A percentile compares a stretch with the other conserved stretches of the same genome.
phyloP scores from a whole-genome alignment of 2,113 vertebrate species.

The Zosterops japonicus region DNA sequence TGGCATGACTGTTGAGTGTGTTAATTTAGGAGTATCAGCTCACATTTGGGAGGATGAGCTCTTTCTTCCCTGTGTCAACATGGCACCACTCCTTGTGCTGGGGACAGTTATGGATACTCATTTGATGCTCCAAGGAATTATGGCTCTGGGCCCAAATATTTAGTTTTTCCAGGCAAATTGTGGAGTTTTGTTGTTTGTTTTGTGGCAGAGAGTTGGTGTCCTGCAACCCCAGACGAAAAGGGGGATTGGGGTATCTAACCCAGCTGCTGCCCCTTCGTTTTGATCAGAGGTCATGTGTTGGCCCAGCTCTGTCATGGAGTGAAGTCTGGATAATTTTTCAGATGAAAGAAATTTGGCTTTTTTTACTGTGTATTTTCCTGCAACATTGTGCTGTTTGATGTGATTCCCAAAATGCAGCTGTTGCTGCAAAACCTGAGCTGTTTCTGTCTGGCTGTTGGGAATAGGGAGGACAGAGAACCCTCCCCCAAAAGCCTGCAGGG shows the following conservation, averaged over 20 bases:
- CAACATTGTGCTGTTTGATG: background rate
- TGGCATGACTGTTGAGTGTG: background rate
- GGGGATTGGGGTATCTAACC: background rate
- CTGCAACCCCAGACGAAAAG: background rate
- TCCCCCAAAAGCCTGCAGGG: background rate
- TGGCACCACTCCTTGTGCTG: background rate
- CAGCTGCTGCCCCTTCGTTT: background rate
- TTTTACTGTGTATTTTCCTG: background rate
- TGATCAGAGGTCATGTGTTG: background rate
- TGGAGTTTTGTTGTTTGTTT: background rate
- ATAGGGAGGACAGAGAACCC: background rate
- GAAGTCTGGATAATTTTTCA: background rate
- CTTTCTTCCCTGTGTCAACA: background rate
- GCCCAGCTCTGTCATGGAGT: fast-evolving
- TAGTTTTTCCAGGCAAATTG: background rate
- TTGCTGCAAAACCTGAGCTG: fast-evolving
- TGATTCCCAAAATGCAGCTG: fast-evolving
- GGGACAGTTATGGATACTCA: fast-evolving
- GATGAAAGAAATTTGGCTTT: background rate
- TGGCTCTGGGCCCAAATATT: background rate
- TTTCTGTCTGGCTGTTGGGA: fast-evolving
- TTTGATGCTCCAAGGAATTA: background rate
- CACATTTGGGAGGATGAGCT: background rate
- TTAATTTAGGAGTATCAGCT: background rate
- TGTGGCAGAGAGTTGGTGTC: background rate